Evolutionary conservation across 2,888 invertebrate species (phyloP), one percentile per base, ranked within the genome.

Genomic region (Lochmaea capreae): DNA sequence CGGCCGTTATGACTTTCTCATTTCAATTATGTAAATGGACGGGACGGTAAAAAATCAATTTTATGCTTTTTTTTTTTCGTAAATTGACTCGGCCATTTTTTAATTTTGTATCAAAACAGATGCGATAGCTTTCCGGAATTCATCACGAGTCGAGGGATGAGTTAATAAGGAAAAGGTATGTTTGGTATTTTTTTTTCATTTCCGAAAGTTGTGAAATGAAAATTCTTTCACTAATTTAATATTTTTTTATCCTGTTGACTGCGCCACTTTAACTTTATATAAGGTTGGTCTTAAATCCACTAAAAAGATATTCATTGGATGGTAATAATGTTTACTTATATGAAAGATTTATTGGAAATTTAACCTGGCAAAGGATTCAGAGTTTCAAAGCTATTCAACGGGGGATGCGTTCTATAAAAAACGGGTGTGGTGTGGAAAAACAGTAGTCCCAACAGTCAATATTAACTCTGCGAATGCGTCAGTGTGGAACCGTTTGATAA

Each of bases 1-100:
- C 65, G 73, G 61, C 69, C 68, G 73, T 69, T 69, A 73, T 70
- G 58, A 73, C 65, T 69, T 69, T 68, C 74, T 66, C 74, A 70
- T 70, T 71, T 67, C 70, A 70, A 74, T 74, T 71, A 74, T 74
- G 74, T 61, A 74, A 74, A 71, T 74, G 65, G 61, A 57, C 22
- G 62, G 39, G 54, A 62, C 46, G 71, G 54, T 52, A 71, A 71
- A 65, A 70, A 67, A 42, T 67, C 67, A 67, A 67, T 67, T 58
- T 57, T 43, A 57, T 57, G 54, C 67, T 54, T 57, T 67, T 46
- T 67, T 67, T 22, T 18, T 42, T 67, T 57, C 63, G 10, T 16
- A 42, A 62, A 33, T 39, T 42, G 16, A 62, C 10, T n/a, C 9
- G n/a, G 42, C 43, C n/a, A 16, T n/a, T 63, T 63, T 63, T 63